Percentiles rank a stretch among this genome's conserved stretches.
These are phyloP conservation scores for Esox lucius DNA, from an alignment of 2,797 vertebrate genomes.

Conservation along the genomic window DNA sequence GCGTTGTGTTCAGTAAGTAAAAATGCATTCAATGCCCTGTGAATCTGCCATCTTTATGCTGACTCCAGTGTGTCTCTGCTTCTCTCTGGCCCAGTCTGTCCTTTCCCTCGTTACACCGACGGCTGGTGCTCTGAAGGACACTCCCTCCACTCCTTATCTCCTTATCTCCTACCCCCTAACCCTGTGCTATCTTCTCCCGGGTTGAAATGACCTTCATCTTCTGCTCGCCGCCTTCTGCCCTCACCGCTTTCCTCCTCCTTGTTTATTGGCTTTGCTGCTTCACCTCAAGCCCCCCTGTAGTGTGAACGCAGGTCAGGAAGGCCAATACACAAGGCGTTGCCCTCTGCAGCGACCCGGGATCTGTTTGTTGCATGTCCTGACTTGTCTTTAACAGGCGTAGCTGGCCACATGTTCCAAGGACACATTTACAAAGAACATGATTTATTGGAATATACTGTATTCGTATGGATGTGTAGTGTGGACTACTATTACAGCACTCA, in stretches of 20 bases:
- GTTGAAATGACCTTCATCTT: conserved; percentile 45
- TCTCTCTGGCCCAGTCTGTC: conserved; percentile 66
- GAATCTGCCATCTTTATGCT: conserved; percentile 74
- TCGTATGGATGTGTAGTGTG: neutral
- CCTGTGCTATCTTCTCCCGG: conserved; percentile 71
- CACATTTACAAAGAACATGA: neutral
- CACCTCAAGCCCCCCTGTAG: conserved; percentile 59
- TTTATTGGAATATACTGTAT: neutral
- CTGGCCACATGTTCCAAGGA: neutral
- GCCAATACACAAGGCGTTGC: conserved; percentile 85
- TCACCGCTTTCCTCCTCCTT: conserved; percentile 56
- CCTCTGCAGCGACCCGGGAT: conserved; percentile 80
- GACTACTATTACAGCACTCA: neutral
- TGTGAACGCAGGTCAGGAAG: conserved; percentile 78
- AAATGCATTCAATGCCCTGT: conserved; percentile 98
- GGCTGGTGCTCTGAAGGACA: conserved; percentile 84
- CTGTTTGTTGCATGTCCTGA: conserved; percentile 80
- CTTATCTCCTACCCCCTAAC: conserved; percentile 75
- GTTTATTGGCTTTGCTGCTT: conserved; percentile 86
- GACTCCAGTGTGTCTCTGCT: conserved; percentile 83
- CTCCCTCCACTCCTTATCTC: conserved; percentile 70
- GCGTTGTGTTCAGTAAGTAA: conserved; percentile 85
- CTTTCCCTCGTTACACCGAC: conserved; percentile 78
- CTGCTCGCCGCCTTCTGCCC: conserved; percentile 61
- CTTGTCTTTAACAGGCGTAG: conserved; percentile 87